Evolutionary conservation across 2,113 vertebrate genomes (phyloP).

Genomic region (Fregata magnificens): DNA sequence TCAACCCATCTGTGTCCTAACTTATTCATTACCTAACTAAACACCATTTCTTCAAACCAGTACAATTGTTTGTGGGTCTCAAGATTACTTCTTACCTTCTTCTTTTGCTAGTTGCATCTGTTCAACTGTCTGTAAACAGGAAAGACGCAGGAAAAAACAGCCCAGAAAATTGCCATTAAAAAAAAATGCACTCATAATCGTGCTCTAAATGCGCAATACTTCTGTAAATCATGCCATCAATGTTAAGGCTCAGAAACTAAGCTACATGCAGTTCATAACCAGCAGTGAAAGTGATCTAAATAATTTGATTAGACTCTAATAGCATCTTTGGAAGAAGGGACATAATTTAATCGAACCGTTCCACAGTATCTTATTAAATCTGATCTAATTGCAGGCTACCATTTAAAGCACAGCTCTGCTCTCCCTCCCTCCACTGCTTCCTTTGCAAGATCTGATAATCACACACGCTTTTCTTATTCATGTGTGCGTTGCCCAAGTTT

Average conservation of each 20-base stretch:
- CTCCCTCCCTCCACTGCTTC: not conserved
- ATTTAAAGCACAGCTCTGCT: not conserved
- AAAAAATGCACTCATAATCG: fast-evolving
- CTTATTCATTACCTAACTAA: not conserved
- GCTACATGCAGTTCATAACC: not conserved
- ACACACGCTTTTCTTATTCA: not conserved
- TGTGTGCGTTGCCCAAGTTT: not conserved
- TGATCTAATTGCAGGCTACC: not conserved
- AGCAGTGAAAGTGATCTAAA: not conserved
- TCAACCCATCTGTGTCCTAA: not conserved
- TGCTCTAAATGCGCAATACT: not conserved
- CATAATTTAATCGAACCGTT: not conserved
- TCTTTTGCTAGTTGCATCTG: not conserved
- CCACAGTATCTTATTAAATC: not conserved
- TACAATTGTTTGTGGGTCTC: not conserved
- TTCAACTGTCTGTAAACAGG: not conserved
- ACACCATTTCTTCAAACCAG: not conserved
- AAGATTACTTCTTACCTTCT: not conserved
- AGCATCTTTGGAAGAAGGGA: not conserved
- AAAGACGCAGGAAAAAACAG: not conserved
- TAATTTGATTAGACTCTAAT: not conserved
- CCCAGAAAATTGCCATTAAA: not conserved
- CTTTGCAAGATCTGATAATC: not conserved
- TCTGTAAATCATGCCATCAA: not conserved
- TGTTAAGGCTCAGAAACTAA: not conserved